Conservation (phyloP, 2,113 vertebrate species). For the Malurus elegans region DNA sequence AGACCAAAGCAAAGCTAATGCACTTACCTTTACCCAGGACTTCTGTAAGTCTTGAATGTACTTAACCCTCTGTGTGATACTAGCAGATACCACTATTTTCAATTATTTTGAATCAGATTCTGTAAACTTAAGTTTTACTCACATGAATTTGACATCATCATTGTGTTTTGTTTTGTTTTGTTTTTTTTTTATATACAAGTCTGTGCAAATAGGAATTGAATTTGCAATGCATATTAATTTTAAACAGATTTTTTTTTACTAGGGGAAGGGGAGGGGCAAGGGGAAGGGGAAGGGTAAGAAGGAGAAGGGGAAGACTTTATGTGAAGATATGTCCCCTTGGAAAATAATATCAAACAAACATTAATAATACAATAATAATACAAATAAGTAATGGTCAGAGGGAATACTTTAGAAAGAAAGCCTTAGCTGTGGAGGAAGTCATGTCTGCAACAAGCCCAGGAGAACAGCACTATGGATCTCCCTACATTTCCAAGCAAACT, state of each 20-base stretch:
- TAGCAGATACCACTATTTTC: background rate
- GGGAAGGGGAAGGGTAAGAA: accelerated
- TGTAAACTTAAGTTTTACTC: background rate
- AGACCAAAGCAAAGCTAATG: background rate
- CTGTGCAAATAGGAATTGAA: background rate
- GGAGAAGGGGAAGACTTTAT: accelerated
- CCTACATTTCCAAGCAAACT: background rate
- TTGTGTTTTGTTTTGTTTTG: background rate
- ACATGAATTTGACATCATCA: background rate
- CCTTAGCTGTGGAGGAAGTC: background rate
- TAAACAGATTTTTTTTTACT: background rate
- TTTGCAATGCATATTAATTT: background rate
- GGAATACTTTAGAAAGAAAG: background rate
- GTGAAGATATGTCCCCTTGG: background rate
- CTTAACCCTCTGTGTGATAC: background rate
- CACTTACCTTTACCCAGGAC: background rate
- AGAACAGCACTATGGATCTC: background rate
- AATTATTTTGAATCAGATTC: background rate
- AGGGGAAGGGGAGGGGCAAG: no score
- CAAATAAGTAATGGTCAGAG: background rate
- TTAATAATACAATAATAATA: background rate
- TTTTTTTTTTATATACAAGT: background rate
- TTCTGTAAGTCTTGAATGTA: background rate
- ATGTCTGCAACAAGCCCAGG: background rate
- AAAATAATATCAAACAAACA: background rate